Base-by-base conservation (phyloP, 2,888 invertebrate species). In the Lottia gigantea region DNA sequence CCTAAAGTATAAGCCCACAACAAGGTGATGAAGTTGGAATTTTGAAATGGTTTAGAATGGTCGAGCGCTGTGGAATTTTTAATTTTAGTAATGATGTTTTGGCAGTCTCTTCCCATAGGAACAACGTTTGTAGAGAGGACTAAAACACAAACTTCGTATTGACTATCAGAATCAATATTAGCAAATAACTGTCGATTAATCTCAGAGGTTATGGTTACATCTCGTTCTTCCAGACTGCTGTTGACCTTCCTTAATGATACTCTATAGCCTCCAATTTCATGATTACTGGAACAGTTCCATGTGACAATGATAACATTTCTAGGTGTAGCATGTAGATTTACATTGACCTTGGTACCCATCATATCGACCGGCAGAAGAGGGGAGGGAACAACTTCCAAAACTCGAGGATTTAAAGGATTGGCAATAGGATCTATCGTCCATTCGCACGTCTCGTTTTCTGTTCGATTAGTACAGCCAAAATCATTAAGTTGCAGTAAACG, bases 1-100 rank as follows among this genome's bases (percentile, higher is more conserved):
- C 73, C 73, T 2, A 66, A 25, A 14, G 67, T 68, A 69, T 74
- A 74, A 45, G 67, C 64, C 71, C 71, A 74, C 62, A 74, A 26
- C 16, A 74, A 67, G n/a, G 73, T 71, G 11, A 68, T 31, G 64
- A 74, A 69, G 8, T 61, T 45, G 1, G 64, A 49, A 6, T n/a
- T 45, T 40, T 65, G 63, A 14, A 61, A 31, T 31, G 55, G 26
- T 26, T n/a, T 25, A 2, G 62, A 49, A 12, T 19, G 23, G 23
- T 55, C 55, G 23, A 55, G 12, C 12, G 23, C 14, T 12, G 67
- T 64, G n/a, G 63, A 31, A 45, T 68, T 65, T 16, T 66, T 62
- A 3, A 23, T 3, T 11, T 12, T 23, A 6, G 71, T 74, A 25
- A 46, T 40, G 0, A 47, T 63, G 16, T 46, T 62, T 16, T 47